Evolutionary conservation across 2,888 invertebrate species (phyloP).

Genomic region (Agapostemon virescens): DNA sequence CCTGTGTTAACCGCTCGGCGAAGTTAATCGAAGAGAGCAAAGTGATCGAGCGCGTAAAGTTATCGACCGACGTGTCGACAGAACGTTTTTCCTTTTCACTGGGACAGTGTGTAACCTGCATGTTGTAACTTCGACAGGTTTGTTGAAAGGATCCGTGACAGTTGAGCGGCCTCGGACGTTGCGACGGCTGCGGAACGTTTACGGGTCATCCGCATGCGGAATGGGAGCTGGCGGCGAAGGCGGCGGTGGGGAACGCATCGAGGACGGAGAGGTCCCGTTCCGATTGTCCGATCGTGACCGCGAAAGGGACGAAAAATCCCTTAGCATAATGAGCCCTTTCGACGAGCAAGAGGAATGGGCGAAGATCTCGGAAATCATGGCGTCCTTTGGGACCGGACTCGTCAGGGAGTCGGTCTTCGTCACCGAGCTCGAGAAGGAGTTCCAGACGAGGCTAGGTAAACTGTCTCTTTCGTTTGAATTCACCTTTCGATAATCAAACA

Average conservation of each 20-base stretch:
- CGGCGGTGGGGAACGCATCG: constrained; percentile 72
- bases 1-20: too few relatives aligned
- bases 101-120: neutral
- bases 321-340: constrained; percentile 90
- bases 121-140: constrained; percentile 82
- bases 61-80: neutral
- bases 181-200: constrained; percentile 88
- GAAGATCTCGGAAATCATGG: constrained; percentile 97
- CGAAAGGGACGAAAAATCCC: constrained; percentile 80
- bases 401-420: constrained; percentile 90
- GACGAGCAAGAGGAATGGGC: constrained; percentile 98
- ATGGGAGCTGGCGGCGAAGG: constrained; percentile 79
- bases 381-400: constrained; percentile 93
- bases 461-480: neutral
- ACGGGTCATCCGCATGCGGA: constrained; percentile 81
- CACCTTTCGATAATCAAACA: neutral
- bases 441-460: constrained; percentile 87
- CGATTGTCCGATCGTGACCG: constrained; percentile 77
- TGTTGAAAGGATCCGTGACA: constrained; percentile 91
- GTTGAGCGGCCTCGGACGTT: constrained; percentile 89
- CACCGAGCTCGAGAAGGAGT: constrained; percentile 89
- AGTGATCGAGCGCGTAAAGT: neutral
- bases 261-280: constrained; percentile 76
- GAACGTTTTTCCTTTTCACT: neutral
- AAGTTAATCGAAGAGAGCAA: neutral